These are phyloP conservation scores for Mythimna lalbum DNA, from an alignment of 2,888 invertebrate species.

Conservation along the genomic window DNA sequence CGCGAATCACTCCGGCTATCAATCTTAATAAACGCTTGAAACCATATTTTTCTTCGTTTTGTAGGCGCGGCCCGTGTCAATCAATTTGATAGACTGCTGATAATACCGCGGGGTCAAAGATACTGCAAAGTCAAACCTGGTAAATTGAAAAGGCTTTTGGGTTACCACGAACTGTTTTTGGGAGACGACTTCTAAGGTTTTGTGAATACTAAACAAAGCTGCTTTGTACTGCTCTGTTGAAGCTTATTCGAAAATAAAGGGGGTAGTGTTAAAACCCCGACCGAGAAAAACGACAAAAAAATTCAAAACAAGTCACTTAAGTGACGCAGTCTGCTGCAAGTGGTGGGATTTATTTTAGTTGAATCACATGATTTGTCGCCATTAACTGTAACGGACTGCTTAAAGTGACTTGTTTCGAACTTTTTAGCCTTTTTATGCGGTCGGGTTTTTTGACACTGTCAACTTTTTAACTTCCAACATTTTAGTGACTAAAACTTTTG, in stretches of 20 bases:
- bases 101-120: slow-evolving; percentile 63
- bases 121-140: slow-evolving; percentile 45
- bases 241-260: slow-evolving; percentile 7
- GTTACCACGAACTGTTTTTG: slow-evolving; percentile 2
- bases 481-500: too few relatives aligned
- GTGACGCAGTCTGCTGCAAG: too few relatives aligned
- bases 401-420: too few relatives aligned
- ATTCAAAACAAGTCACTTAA: too few relatives aligned
- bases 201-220: neutral
- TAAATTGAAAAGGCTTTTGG: slow-evolving; percentile 59
- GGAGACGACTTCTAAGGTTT: neutral
- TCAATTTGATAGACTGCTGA: slow-evolving; percentile 81
- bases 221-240: neutral
- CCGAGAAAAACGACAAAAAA: too few relatives aligned
- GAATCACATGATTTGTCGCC: too few relatives aligned
- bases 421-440: too few relatives aligned
- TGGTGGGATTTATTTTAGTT: too few relatives aligned
- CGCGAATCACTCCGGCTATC: slow-evolving; percentile 73
- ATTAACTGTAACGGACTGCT: too few relatives aligned
- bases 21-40: slow-evolving; percentile 86
- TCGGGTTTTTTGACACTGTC: too few relatives aligned
- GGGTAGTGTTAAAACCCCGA: too few relatives aligned
- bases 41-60: slow-evolving; percentile 85
- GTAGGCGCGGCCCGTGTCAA: slow-evolving; percentile 81
- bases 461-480: too few relatives aligned